Base-by-base conservation (phyloP, 1,140 invertebrate species). In the Trichonephila clavipes region DNA sequence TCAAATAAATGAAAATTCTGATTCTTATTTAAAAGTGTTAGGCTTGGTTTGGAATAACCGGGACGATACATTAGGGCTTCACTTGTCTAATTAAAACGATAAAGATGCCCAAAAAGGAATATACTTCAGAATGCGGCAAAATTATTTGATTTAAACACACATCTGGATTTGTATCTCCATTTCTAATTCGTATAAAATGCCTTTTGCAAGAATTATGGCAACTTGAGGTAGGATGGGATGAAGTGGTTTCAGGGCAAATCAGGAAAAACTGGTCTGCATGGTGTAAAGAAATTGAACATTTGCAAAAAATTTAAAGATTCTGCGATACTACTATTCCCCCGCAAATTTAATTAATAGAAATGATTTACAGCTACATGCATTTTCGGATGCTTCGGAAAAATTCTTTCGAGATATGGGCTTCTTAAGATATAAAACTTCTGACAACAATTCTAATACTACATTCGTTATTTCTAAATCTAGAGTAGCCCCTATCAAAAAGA, bases 131-230 rank as follows among this genome's bases (percentile, higher is more conserved):
- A 0, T 21, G 62, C 12, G 0, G 18, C 62, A 64, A 64, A 62
- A 62, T 62, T 62, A 62, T 64, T 19, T 64, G 62, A 92, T 92
- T 28, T 1, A 28, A 0, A 28, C 28, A 28, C 28, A 24, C 90
- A 19, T 66, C 82, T 8, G 28, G 81, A 92, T 85, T 92, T 83
- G 40, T 92, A 40, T 64, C 81, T 51, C 81, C 90, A 5, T 62
- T 90, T 21, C 44, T 69, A n/a, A 90, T 82, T 85, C 59, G 58
- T 44, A 58, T 64, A 28, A 28, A 28, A 28, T 85, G 77, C 34
- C 12, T 92, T 40, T 58, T 85, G n/a, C 90, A 92, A 92, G 40
- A 86, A 28, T 58, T 92, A 77, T 28, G 90, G 81, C 62, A 64
- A 64, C 5, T 64, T 62, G 72, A 69, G 4, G 62, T 81, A 7